Evolutionary conservation across 1,140 invertebrate genomes (phyloP).

Genomic region (Microvelia longipes): DNA sequence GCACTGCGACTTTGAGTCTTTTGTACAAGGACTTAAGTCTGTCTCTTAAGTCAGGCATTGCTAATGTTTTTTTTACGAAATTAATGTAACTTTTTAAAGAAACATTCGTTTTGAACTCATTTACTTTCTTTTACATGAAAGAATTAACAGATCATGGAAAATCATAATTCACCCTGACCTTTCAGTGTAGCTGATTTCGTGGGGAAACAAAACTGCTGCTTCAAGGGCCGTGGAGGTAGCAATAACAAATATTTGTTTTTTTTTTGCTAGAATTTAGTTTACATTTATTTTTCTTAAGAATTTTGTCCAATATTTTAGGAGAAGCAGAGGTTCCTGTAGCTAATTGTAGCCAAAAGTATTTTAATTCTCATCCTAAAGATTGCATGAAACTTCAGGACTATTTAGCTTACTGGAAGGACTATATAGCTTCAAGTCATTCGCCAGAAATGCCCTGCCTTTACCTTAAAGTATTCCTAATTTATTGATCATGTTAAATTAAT

Average conservation of each 20-base stretch:
- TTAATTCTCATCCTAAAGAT: slow-evolving; percentile 53
- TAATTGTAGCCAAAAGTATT: slow-evolving; percentile 55
- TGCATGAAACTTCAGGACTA: slow-evolving; percentile 50
- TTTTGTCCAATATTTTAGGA: slow-evolving; percentile 29
- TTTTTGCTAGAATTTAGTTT: background rate
- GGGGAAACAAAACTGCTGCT: background rate
- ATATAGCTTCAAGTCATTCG: slow-evolving; percentile 31
- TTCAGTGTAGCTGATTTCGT: background rate
- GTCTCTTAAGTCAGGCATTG: too few species aligned
- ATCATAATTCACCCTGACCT: background rate
- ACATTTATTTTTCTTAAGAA: background rate
- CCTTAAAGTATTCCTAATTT: slow-evolving; percentile 13
- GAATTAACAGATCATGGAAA: background rate
- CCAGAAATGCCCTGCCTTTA: slow-evolving; percentile 18
- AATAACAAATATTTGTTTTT: slow-evolving; percentile 3
- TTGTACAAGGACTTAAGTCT: too few species aligned
- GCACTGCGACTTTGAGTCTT: too few species aligned
- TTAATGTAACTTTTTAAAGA: too few species aligned
- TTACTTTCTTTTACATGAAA: too few species aligned
- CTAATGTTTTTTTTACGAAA: too few species aligned
- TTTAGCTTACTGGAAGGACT: slow-evolving; percentile 47
- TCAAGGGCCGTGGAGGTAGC: too few species aligned
- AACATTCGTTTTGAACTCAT: too few species aligned
- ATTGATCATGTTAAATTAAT: background rate
- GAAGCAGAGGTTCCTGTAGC: slow-evolving; percentile 50